Percentiles rank a stretch among this genome's conserved stretches.
phyloP scores from a whole-genome alignment of 2,888 invertebrate genomes.

The Mesopsocus fuscifrons region DNA sequence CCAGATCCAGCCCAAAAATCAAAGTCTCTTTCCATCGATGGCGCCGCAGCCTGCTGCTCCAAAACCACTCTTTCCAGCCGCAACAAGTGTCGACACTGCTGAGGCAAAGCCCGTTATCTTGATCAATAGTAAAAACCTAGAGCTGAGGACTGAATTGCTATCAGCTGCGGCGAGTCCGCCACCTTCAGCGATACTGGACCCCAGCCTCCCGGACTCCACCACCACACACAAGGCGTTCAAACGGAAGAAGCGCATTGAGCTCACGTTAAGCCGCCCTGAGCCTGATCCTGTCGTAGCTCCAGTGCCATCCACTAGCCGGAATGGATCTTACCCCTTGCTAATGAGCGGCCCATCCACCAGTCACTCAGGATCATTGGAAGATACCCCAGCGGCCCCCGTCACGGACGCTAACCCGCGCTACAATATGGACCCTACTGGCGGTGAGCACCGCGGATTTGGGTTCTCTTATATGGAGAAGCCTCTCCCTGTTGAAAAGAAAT shows the following conservation, averaged over 20 bases:
- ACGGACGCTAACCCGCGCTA: slow-evolving; percentile 20
- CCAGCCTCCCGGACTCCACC: slow-evolving; percentile 14
- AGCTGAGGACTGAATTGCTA: background rate
- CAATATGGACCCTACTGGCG: slow-evolving; percentile 26
- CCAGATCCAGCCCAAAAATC: slow-evolving; percentile 15
- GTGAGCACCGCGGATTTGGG: slow-evolving; percentile 31
- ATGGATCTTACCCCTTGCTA: too few relatives aligned
- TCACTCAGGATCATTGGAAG: background rate
- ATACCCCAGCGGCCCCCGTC: background rate
- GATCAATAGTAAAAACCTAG: background rate
- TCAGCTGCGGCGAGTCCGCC: background rate
- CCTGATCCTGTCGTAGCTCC: background rate
- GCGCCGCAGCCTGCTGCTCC: background rate
- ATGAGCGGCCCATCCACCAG: background rate
- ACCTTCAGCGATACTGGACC: too few relatives aligned
- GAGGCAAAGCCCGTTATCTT: background rate
- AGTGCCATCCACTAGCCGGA: background rate
- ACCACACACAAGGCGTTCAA: slow-evolving; percentile 28
- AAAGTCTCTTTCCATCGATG: too few relatives aligned
- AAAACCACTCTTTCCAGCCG: slow-evolving; percentile 29
- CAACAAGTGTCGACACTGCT: slow-evolving; percentile 13
- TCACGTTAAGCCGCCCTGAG: slow-evolving; percentile 14
- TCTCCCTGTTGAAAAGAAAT: slow-evolving; percentile 20
- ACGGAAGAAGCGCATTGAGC: slow-evolving; percentile 31
- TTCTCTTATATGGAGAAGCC: slow-evolving; percentile 22